A percentile compares a stretch with the other conserved stretches of the same genome.
These are phyloP conservation scores for Cosmia pyralina DNA, from an alignment of 2,888 invertebrate genomes.

Conservation along the genomic window DNA sequence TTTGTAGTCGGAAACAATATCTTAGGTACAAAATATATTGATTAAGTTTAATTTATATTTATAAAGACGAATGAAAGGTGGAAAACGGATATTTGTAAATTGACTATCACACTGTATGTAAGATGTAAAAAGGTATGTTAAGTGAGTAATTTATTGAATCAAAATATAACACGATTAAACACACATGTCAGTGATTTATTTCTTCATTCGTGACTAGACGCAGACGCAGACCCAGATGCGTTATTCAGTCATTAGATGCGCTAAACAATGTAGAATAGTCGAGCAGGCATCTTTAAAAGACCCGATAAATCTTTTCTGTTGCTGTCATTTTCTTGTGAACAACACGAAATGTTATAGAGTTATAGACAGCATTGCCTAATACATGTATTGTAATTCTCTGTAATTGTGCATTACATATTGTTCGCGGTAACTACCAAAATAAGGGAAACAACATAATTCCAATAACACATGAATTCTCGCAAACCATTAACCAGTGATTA, in stretches of 20 bases:
- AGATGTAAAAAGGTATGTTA: slow-evolving; percentile 88
- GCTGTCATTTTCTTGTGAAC: slow-evolving; percentile 19
- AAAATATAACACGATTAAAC: slow-evolving; percentile 88
- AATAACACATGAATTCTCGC: slow-evolving; percentile 55
- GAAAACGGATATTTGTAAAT: slow-evolving; percentile 85
- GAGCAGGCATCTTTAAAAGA: slow-evolving; percentile 1
- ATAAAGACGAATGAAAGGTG: slow-evolving; percentile 76
- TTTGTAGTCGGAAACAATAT: slow-evolving; percentile 77
- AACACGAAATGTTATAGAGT: slow-evolving; percentile 23
- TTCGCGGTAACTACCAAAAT: slow-evolving; percentile 44
- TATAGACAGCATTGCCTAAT: slow-evolving; percentile 1
- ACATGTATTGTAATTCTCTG: background rate
- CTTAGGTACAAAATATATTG: slow-evolving; percentile 87
- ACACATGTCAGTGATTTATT: slow-evolving; percentile 65
- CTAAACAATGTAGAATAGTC: slow-evolving; percentile 17
- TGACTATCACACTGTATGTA: slow-evolving; percentile 82
- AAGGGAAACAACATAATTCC: slow-evolving; percentile 42
- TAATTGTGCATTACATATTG: slow-evolving; percentile 28
- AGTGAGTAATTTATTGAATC: slow-evolving; percentile 89
- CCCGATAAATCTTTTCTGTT: slow-evolving; percentile 19
- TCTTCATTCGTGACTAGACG: slow-evolving; percentile 9
- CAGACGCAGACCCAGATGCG: slow-evolving; percentile 14
- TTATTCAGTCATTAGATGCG: slow-evolving; percentile 7
- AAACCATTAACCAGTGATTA: slow-evolving; percentile 44
- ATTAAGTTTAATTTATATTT: slow-evolving; percentile 81